A percentile compares a stretch with the other conserved stretches of the same genome.
Evolutionary conservation across 2,888 invertebrate genomes (phyloP).

Genomic region (Capitulum mitella): DNA sequence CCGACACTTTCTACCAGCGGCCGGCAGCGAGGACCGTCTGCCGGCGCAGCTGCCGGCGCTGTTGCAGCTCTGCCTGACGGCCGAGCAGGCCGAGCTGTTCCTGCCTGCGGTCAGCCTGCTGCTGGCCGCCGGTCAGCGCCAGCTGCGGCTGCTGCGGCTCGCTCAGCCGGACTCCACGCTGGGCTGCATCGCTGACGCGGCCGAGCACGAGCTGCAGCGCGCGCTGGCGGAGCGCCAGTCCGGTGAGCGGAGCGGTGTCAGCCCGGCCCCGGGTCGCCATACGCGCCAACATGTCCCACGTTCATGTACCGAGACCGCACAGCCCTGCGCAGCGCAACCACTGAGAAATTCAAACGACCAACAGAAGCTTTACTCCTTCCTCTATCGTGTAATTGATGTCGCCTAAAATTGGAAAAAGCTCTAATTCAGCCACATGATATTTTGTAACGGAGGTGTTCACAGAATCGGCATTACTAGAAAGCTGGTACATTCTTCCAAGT

Average conservation of each 20-base stretch:
- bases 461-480: too few species aligned
- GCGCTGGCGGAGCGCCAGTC: not conserved
- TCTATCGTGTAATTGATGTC: too few species aligned
- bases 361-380: too few species aligned
- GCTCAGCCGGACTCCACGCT: not conserved
- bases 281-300: too few species aligned
- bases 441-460: too few species aligned
- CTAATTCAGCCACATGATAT: too few species aligned
- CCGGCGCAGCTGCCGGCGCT: slow-evolving; percentile 36
- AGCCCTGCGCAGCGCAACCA: too few species aligned
- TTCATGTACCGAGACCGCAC: too few species aligned
- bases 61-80: slow-evolving; percentile 45
- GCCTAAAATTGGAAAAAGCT: too few species aligned
- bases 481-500: too few species aligned
- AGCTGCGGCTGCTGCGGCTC: not conserved
- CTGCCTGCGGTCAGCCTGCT: slow-evolving; percentile 18
- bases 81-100: slow-evolving; percentile 32
- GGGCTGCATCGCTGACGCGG: not conserved
- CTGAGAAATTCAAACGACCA: too few species aligned
- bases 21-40: slow-evolving; percentile 29
- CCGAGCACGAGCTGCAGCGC: not conserved
- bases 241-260: not conserved
- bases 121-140: not conserved
- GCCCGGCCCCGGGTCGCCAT: too few species aligned
- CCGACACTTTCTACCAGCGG: slow-evolving; percentile 24